Percentiles rank a stretch among this genome's conserved stretches.
Conservation (phyloP, 2,888 invertebrate species). For the Subacronicta megacephala region DNA sequence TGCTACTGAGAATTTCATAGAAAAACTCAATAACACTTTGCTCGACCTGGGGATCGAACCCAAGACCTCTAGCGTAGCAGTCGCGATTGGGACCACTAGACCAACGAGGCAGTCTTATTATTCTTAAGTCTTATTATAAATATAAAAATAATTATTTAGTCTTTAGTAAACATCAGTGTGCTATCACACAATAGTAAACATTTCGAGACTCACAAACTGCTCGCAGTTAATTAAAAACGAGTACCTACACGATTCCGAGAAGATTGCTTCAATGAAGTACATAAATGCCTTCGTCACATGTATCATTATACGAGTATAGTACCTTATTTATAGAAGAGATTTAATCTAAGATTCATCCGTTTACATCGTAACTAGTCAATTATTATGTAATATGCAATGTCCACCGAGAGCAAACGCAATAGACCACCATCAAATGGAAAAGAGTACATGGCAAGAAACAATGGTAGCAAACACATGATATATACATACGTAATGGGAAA, state of each 20-base stretch:
- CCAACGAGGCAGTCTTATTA: too few species aligned
- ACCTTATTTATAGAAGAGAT: constrained; percentile 19
- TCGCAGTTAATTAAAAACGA: not conserved
- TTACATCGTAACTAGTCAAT: constrained; percentile 5
- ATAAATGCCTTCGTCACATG: not conserved
- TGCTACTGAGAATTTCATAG: too few species aligned
- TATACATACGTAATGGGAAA: too few species aligned
- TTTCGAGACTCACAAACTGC: constrained; percentile 1
- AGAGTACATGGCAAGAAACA: too few species aligned
- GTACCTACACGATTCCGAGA: constrained; percentile 3
- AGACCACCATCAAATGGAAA: not conserved
- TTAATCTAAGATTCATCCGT: constrained; percentile 24
- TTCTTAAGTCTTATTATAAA: too few species aligned
- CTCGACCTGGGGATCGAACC: too few species aligned
- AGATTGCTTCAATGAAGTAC: constrained; percentile 3
- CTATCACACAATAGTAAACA: constrained; percentile 1
- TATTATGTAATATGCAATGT: not conserved
- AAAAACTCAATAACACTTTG: too few species aligned
- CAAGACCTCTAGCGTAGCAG: too few species aligned
- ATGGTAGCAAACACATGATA: too few species aligned
- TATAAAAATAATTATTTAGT: constrained; percentile 1
- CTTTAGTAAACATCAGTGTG: not conserved
- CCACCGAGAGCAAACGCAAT: not conserved
- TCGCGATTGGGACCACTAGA: too few species aligned
- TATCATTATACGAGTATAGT: constrained; percentile 2